These are phyloP conservation scores for Cyprinodon tularosa DNA, from an alignment of 2,113 vertebrate species.

Conservation along the genomic window DNA sequence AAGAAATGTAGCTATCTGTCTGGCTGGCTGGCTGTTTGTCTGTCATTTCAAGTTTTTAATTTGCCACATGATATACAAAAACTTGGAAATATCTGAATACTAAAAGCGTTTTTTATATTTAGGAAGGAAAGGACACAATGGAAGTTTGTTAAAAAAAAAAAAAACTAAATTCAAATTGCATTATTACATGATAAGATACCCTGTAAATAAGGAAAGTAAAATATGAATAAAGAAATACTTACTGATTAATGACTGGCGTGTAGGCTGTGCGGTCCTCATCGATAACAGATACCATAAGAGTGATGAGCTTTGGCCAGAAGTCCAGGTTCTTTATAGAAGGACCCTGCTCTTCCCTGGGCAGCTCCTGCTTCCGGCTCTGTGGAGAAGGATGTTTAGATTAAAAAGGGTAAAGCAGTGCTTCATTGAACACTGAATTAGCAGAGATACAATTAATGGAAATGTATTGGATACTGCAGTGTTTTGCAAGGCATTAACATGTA, in stretches of 20 bases:
- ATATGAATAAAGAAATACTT: conserved; percentile 67
- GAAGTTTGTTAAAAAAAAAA: not conserved
- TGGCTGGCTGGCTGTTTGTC: too few relatives aligned
- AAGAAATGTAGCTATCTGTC: too few relatives aligned
- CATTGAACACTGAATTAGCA: not conserved
- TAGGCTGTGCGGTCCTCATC: conserved; percentile 93
- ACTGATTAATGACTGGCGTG: conserved; percentile 93
- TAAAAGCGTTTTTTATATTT: too few relatives aligned
- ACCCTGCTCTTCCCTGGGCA: conserved; percentile 91
- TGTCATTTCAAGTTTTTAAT: too few relatives aligned
- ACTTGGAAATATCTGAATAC: not conserved
- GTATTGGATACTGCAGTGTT: not conserved
- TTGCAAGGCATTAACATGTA: not conserved
- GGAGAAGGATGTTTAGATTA: not conserved
- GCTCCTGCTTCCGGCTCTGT: conserved; percentile 89
- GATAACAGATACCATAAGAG: conserved; percentile 93
- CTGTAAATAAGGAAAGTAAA: not conserved
- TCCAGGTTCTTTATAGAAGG: conserved; percentile 93
- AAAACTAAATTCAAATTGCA: too few relatives aligned
- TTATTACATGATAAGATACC: not conserved
- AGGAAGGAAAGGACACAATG: too few relatives aligned
- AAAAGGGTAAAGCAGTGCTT: not conserved
- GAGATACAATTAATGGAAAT: not conserved
- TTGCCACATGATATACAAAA: not conserved
- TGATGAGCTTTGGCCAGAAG: conserved; percentile 95